Percentiles rank a stretch among this genome's conserved stretches.
These are phyloP conservation scores for Drosophila eugracilis DNA, from an alignment of 1,140 invertebrate genomes.

Conservation along the genomic window DNA sequence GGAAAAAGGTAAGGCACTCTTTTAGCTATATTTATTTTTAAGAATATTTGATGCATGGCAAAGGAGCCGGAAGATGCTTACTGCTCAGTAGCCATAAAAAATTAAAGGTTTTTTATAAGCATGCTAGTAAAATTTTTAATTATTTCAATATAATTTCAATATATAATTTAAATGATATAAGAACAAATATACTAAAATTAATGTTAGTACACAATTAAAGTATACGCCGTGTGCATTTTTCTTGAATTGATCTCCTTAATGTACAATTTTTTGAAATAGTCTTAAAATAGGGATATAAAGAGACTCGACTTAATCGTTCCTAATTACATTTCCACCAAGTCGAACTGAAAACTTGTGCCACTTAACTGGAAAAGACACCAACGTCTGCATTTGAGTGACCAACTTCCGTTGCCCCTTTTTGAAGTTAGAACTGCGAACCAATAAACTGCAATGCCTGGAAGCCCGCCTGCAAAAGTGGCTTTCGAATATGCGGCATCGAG, in stretches of 20 bases:
- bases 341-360: neutral
- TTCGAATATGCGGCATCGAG: constrained; percentile 9
- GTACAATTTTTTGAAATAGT: neutral
- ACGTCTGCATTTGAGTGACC: constrained; percentile 33
- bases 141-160: too few relatives aligned
- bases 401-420: constrained; percentile 4
- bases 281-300: neutral
- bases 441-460: constrained; percentile 42
- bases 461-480: constrained; percentile 20
- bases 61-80: too few relatives aligned
- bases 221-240: neutral
- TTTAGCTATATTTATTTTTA: neutral
- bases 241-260: too few relatives aligned
- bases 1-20: neutral
- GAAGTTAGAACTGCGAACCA: constrained; percentile 24
- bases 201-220: neutral
- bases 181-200: too few relatives aligned
- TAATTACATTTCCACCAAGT: neutral
- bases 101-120: too few relatives aligned
- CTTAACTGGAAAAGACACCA: constrained; percentile 8
- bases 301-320: neutral
- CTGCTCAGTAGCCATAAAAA: too few relatives aligned
- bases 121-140: too few relatives aligned
- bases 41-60: neutral
- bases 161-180: too few relatives aligned